Evolutionary conservation across 2,113 vertebrate genomes (phyloP).

Genomic region (Sinocyclocheilus anophthalmus): DNA sequence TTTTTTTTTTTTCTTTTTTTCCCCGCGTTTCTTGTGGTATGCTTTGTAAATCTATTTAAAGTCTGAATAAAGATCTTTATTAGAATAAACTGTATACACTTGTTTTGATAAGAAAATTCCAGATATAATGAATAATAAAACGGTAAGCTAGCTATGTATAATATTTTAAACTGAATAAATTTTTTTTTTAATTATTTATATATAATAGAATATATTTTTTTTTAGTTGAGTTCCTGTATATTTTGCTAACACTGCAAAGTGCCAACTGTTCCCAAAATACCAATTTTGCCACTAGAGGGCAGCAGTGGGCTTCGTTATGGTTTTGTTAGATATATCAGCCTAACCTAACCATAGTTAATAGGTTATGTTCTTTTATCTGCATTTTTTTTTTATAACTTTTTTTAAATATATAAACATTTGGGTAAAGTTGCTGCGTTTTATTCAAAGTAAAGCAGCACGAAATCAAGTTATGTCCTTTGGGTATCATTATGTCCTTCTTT

Average conservation of each 20-base stretch:
- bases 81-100: conserved; percentile 55
- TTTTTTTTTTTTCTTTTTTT: conserved; percentile 56
- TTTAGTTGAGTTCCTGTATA: background rate
- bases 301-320: conserved; percentile 45
- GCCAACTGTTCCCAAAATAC: background rate
- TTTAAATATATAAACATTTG: background rate
- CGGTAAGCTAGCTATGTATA: too few relatives aligned
- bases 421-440: background rate
- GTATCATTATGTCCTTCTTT: background rate
- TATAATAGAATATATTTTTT: too few relatives aligned
- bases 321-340: background rate
- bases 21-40: conserved; percentile 50
- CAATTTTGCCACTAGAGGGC: conserved; percentile 64
- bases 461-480: background rate
- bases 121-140: background rate
- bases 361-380: background rate
- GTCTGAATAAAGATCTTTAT: conserved; percentile 80
- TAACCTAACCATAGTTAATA: background rate
- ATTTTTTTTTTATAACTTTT: too few relatives aligned
- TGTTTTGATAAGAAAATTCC: conserved; percentile 2
- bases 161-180: too few relatives aligned
- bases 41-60: conserved; percentile 83
- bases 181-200: too few relatives aligned
- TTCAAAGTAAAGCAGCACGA: background rate
- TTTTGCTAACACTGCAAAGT: background rate